Evolutionary conservation across 2,113 vertebrate species (phyloP).

Genomic region (Pterophyllum scalare): DNA sequence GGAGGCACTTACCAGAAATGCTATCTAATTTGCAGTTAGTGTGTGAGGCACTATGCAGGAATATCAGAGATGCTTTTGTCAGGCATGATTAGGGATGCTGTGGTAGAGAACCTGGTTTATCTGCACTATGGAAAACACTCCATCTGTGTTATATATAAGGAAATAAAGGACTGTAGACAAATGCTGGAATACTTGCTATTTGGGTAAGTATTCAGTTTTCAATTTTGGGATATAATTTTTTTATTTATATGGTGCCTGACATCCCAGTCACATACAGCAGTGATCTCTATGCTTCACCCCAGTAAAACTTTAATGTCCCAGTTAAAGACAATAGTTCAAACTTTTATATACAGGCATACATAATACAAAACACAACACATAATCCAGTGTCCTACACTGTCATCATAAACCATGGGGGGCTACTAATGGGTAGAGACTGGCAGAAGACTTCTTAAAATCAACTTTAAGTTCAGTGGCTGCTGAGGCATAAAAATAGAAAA

Average conservation of each 20-base stretch:
- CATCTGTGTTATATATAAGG: not conserved
- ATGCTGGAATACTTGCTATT: not conserved
- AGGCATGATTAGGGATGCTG: not conserved
- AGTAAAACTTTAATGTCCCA: not conserved
- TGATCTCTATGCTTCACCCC: not conserved
- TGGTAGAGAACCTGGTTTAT: not conserved
- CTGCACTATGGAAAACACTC: not conserved
- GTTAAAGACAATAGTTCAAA: too few relatives aligned
- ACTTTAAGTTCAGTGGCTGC: not conserved
- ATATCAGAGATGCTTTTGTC: not conserved
- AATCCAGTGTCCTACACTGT: not conserved
- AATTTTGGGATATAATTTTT: not conserved
- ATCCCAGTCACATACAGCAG: not conserved
- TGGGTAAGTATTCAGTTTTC: not conserved
- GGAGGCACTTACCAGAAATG: slow-evolving; percentile 27
- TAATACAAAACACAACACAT: too few relatives aligned
- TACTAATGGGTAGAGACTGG: not conserved
- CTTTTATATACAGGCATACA: too few relatives aligned
- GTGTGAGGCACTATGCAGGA: not conserved
- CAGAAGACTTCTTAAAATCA: not conserved
- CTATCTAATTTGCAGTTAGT: not conserved
- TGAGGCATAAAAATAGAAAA: too few relatives aligned
- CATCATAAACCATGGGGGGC: not conserved
- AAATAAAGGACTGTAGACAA: not conserved
- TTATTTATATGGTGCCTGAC: not conserved